Percentiles rank a stretch among this genome's conserved stretches.
These are phyloP conservation scores for Callosobruchus maculatus DNA, from an alignment of 2,888 invertebrate species.

Conservation along the genomic window DNA sequence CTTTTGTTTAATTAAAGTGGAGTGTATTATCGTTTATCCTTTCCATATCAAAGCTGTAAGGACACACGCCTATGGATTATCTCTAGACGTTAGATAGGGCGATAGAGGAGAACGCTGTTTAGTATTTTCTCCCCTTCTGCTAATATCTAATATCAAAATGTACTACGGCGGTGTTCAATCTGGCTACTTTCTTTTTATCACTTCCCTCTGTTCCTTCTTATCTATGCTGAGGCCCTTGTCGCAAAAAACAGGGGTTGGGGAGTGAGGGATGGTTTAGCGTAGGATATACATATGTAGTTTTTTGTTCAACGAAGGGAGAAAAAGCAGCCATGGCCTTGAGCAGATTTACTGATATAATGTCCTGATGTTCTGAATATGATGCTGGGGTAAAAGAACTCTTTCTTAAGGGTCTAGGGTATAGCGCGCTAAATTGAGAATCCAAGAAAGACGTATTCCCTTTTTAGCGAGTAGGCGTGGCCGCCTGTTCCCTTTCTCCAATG, in stretches of 20 bases:
- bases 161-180: conserved; percentile 18
- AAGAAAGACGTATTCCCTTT: too few relatives aligned
- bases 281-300: not conserved
- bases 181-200: conserved; percentile 16
- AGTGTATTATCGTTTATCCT: not conserved
- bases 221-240: conserved; percentile 4
- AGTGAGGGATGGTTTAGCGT: not conserved
- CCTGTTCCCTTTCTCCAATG: too few relatives aligned
- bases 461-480: too few relatives aligned
- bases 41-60: not conserved
- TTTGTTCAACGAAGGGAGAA: not conserved
- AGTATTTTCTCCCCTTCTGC: conserved; percentile 19
- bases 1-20: not conserved
- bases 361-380: not conserved
- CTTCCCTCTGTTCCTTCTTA: conserved; percentile 18
- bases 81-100: not conserved
- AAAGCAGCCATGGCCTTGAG: not conserved
- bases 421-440: too few relatives aligned
- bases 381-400: too few relatives aligned
- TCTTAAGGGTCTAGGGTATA: too few relatives aligned
- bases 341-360: not conserved
- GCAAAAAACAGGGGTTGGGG: not conserved
- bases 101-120: conserved; percentile 4
- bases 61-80: not conserved
- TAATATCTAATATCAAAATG: conserved; percentile 26